phyloP scores from a whole-genome alignment of 2,113 vertebrate species.

The Scartelaos histophorus region DNA sequence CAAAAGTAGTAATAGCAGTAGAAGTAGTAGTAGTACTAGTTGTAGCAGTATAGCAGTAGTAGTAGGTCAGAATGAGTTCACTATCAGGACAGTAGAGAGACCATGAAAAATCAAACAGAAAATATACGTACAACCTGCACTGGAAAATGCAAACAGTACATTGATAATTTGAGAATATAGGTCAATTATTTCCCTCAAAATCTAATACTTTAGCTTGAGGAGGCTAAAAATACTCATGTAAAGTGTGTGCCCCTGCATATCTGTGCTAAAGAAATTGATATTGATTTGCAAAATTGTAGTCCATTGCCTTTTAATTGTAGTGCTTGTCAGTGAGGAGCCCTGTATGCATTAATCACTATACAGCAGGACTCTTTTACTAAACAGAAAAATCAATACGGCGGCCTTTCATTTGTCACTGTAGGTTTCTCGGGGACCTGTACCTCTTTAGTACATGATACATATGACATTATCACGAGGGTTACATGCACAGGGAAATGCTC shows the following conservation, averaged over 20 bases:
- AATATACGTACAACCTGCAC: no score
- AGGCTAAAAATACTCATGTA: slow-evolving; percentile 1
- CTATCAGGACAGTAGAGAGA: neutral
- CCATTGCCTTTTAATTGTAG: slow-evolving; percentile 34
- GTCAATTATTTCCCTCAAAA: neutral
- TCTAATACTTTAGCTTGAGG: neutral
- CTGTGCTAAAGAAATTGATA: slow-evolving; percentile 36
- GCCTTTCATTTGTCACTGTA: slow-evolving; percentile 1
- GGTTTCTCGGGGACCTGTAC: slow-evolving; percentile 16
- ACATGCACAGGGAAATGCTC: no score
- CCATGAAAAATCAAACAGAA: neutral
- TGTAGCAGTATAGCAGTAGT: neutral
- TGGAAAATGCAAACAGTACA: neutral
- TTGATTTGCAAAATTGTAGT: slow-evolving; percentile 30
- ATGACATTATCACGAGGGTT: neutral
- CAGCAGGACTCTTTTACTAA: slow-evolving; percentile 4
- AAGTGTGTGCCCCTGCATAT: slow-evolving; percentile 1
- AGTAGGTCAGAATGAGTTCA: neutral
- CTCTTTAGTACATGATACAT: slow-evolving; percentile 16
- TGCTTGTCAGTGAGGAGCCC: slow-evolving; percentile 22
- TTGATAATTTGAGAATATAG: neutral
- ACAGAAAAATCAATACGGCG: slow-evolving; percentile 43
- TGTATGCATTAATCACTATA: slow-evolving; percentile 40
- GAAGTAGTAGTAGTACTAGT: no score
- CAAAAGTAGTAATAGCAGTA: no score